Conservation (phyloP, 2,113 vertebrate species). For the Pagrus major region DNA sequence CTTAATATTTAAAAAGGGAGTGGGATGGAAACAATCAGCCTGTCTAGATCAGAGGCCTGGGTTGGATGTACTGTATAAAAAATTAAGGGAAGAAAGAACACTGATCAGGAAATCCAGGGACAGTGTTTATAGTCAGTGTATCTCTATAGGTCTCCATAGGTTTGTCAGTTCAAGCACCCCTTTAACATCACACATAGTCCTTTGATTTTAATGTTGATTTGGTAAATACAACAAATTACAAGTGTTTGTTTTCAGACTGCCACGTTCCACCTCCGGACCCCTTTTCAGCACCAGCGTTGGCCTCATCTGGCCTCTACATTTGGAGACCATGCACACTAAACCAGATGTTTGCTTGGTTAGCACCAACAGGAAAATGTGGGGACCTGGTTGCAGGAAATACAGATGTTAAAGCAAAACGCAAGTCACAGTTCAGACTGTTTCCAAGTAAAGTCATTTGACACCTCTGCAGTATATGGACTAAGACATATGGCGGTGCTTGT, state of each 20-base stretch:
- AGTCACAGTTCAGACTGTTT: neutral
- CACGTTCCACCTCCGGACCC: slow-evolving; percentile 15
- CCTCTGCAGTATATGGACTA: neutral
- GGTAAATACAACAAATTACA: neutral
- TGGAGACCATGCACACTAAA: slow-evolving; percentile 38
- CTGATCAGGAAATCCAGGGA: neutral
- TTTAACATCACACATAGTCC: neutral
- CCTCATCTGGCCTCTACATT: slow-evolving; percentile 56
- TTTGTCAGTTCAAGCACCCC: neutral
- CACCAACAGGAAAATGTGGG: slow-evolving; percentile 33
- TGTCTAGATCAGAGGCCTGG: neutral
- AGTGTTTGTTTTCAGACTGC: slow-evolving; percentile 31
- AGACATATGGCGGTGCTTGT: slow-evolving; percentile 1
- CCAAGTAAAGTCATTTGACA: neutral
- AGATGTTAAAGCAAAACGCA: slow-evolving; percentile 33
- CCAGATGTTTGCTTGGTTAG: slow-evolving; percentile 60
- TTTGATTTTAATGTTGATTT: neutral
- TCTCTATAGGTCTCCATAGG: too few relatives aligned
- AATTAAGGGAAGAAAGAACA: neutral
- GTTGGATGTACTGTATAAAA: neutral
- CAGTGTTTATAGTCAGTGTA: neutral
- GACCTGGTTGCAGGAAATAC: slow-evolving; percentile 27
- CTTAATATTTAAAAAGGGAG: neutral
- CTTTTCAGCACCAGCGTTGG: slow-evolving; percentile 7
- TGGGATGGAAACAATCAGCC: neutral